A percentile compares a stretch with the other conserved stretches of the same genome.
These are phyloP conservation scores for Polydrusus pterygomalis DNA, from an alignment of 2,888 invertebrate species.

Conservation along the genomic window DNA sequence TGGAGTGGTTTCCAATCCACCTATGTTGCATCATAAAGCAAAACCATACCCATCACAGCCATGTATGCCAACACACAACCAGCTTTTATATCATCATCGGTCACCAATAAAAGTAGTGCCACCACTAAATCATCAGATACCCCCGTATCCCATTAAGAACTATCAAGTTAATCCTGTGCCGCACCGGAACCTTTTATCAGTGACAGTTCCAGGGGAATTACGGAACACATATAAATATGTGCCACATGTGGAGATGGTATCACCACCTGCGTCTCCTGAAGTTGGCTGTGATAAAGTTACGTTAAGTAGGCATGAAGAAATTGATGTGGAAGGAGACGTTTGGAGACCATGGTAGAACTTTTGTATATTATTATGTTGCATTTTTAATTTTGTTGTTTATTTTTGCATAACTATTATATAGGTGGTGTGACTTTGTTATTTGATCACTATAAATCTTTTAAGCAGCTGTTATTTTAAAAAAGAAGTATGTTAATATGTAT, in stretches of 20 bases:
- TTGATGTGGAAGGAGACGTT: conserved; percentile 33
- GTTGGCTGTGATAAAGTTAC: conserved; percentile 8
- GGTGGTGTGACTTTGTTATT: not conserved
- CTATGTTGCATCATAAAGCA: not conserved
- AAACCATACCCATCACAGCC: not conserved
- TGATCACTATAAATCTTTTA: not conserved
- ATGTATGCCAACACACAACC: not conserved
- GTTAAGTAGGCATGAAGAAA: conserved; percentile 11
- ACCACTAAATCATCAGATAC: not conserved
- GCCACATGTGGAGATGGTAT: conserved; percentile 10
- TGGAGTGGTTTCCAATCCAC: not conserved
- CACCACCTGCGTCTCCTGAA: conserved; percentile 28
- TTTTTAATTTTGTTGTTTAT: not conserved
- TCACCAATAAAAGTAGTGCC: not conserved
- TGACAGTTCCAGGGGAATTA: not conserved
- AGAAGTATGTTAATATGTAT: conserved; percentile 3
- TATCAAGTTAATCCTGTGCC: not conserved
- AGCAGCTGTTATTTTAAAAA: not conserved
- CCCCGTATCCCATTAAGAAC: not conserved
- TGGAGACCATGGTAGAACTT: conserved; percentile 44
- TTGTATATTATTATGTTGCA: not conserved
- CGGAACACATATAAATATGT: conserved; percentile 4
- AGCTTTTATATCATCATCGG: not conserved
- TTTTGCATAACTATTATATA: not conserved
- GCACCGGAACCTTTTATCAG: not conserved